A percentile compares a stretch with the other conserved stretches of the same genome.
These are phyloP conservation scores for Fringilla coelebs DNA, from an alignment of 2,797 vertebrate genomes.

Conservation along the genomic window DNA sequence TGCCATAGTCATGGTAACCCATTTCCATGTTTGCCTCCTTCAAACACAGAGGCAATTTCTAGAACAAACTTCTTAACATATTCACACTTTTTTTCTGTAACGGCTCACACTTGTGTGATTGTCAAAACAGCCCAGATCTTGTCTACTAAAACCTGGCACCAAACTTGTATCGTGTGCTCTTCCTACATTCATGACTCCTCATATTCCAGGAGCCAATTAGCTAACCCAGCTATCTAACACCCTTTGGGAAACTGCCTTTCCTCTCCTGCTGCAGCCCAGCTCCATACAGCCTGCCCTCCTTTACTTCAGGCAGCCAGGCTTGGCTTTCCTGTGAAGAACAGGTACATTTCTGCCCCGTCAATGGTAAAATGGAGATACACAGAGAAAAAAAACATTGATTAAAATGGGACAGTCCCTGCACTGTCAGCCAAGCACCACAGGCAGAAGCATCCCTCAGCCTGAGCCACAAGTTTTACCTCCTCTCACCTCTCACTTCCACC, in stretches of 20 bases:
- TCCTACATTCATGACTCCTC: not conserved
- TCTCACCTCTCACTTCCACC: not conserved
- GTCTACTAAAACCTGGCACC: not conserved
- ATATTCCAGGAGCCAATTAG: not conserved
- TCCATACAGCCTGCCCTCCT: not conserved
- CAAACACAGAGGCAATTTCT: not conserved
- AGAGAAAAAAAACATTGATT: not conserved
- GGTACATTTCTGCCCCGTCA: not conserved
- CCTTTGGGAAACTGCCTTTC: not conserved
- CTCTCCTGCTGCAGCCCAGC: not conserved
- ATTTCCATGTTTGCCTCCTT: not conserved
- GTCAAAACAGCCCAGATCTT: not conserved
- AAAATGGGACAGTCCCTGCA: not conserved
- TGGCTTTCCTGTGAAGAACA: not conserved
- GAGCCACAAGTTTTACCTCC: not conserved
- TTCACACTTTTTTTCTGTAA: not conserved
- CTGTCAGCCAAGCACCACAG: not conserved
- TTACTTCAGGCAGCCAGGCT: not conserved
- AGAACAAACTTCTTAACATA: not conserved
- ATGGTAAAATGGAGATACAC: not conserved
- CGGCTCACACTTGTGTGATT: accelerated
- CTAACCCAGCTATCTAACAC: not conserved
- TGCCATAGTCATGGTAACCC: not conserved
- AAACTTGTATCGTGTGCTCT: not conserved
- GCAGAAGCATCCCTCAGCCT: not conserved